Percentiles rank a stretch among this genome's conserved stretches.
Evolutionary conservation across 2,797 vertebrate genomes (phyloP).

Genomic region (Lophotriccus pileatus): DNA sequence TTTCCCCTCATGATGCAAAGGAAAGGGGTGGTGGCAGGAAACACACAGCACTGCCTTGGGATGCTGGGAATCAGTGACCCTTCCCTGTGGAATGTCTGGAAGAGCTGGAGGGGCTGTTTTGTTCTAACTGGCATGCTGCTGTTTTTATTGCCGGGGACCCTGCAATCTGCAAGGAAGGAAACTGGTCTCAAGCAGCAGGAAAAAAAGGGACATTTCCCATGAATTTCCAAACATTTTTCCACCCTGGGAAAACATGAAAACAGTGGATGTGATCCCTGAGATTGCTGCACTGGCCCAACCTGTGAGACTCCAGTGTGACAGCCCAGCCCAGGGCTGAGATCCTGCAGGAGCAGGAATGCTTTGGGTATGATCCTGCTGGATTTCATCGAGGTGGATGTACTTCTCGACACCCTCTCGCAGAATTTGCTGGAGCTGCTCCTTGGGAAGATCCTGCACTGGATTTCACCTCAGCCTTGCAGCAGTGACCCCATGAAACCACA

Average conservation of each 20-base stretch:
- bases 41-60: rapidly evolving
- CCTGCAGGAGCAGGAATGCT: not conserved
- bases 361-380: not conserved
- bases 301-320: rapidly evolving
- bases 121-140: not conserved
- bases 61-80: not conserved
- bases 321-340: not conserved
- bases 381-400: rapidly evolving
- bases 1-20: not conserved
- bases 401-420: not conserved
- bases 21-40: not conserved
- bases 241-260: not conserved
- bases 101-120: no score
- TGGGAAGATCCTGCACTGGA: not conserved
- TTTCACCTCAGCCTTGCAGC: not conserved
- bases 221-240: not conserved
- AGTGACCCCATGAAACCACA: not conserved
- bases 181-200: not conserved
- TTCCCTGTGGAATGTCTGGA: not conserved
- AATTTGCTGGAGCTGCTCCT: not conserved
- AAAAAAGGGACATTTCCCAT: not conserved
- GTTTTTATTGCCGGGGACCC: not conserved
- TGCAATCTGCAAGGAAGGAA: not conserved
- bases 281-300: not conserved
- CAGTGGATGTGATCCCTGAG: not conserved